phyloP scores from a whole-genome alignment of 2,888 invertebrate species.

The Rotaria socialis region DNA sequence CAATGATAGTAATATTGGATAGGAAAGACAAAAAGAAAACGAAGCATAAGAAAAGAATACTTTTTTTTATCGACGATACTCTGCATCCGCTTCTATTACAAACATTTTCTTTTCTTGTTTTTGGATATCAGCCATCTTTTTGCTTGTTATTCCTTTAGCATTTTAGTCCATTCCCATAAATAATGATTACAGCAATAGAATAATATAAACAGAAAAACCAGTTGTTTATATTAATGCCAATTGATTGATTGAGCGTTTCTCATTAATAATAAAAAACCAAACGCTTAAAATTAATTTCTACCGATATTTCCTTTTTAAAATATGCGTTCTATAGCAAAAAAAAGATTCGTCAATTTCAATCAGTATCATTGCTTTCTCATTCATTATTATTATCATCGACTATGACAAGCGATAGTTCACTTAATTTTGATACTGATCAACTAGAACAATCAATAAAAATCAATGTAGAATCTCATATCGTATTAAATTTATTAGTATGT shows the following conservation, averaged over 20 bases:
- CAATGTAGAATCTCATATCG: background rate
- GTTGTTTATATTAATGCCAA: background rate
- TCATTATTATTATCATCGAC: background rate
- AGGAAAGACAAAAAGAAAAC: background rate
- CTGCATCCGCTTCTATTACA: background rate
- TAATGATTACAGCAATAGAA: background rate
- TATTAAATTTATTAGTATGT: background rate
- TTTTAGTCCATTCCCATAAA: background rate
- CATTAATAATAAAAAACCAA: no score
- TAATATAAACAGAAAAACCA: background rate
- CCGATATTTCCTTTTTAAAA: background rate
- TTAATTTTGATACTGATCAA: background rate
- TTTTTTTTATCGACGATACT: background rate
- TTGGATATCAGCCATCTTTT: background rate
- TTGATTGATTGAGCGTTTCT: background rate
- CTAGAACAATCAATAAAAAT: background rate
- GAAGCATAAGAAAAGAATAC: background rate
- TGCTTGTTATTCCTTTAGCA: background rate
- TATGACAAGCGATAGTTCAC: background rate
- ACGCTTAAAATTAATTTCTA: background rate
- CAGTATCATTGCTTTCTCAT: background rate
- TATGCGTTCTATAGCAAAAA: background rate
- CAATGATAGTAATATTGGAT: background rate
- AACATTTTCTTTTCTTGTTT: background rate
- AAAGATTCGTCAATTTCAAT: background rate